Conservation (phyloP, 1,140 invertebrate genomes). For the silkworm (Bombyx mori) region ASM3026992v2 NC_085115.1:12406501-12407000, state of each 20-base stretch:
- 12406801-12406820: constrained; percentile 14
- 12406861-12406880: constrained; percentile 18
- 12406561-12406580: constrained; percentile 3
- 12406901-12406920: not conserved
- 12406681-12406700: not conserved
- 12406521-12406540: constrained; percentile 4
- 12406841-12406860: constrained; percentile 18
- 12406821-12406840: constrained; percentile 17
- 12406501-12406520: too few relatives aligned
- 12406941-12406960: constrained; percentile 11
- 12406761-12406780: constrained; percentile 25
- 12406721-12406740: not conserved
- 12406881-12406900: constrained; percentile 25
- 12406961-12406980: constrained; percentile 20
- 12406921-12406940: constrained; percentile 3
- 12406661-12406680: not conserved
- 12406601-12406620: constrained; percentile 1
- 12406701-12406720: too few relatives aligned
- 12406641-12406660: too few relatives aligned
- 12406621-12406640: not conserved
- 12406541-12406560: constrained; percentile 17
- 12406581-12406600: constrained; percentile 2
- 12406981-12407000: constrained; percentile 1
- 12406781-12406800: constrained; percentile 7
- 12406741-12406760: constrained; percentile 18